Conservation (phyloP, 2,888 invertebrate genomes). For the Strigamia crassipes region DNA sequence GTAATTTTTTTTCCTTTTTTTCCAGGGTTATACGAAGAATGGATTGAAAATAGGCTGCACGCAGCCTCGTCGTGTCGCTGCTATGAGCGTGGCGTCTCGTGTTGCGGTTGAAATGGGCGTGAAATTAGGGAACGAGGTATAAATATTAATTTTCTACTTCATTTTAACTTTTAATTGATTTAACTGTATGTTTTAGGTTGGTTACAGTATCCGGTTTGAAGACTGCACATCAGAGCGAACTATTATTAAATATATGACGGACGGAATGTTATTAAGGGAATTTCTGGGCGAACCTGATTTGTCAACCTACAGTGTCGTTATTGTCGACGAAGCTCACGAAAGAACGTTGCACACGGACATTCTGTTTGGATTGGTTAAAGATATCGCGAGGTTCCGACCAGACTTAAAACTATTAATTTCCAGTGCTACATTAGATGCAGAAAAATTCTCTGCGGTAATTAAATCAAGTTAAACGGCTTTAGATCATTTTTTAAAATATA, state of each 20-base stretch:
- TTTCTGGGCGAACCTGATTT: conserved; percentile 97
- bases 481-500: background rate
- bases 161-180: conserved; percentile 43
- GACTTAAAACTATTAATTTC: conserved; percentile 96
- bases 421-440: conserved; percentile 96
- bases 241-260: conserved; percentile 98
- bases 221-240: conserved; percentile 98
- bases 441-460: conserved; percentile 79
- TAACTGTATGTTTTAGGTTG: conserved; percentile 61
- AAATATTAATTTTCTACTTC: too few species aligned
- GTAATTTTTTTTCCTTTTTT: background rate
- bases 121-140: conserved; percentile 77
- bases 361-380: conserved; percentile 91
- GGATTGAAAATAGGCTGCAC: conserved; percentile 94
- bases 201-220: conserved; percentile 90
- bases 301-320: conserved; percentile 95
- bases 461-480: background rate
- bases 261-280: conserved; percentile 95
- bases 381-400: conserved; percentile 88
- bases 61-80: conserved; percentile 95
- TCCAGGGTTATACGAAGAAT: conserved; percentile 62
- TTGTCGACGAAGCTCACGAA: conserved; percentile 99
- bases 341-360: conserved; percentile 97
- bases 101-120: conserved; percentile 97
- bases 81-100: conserved; percentile 98